phyloP scores from a whole-genome alignment of 1,140 invertebrate species.

The Aphidius gifuensis region DNA sequence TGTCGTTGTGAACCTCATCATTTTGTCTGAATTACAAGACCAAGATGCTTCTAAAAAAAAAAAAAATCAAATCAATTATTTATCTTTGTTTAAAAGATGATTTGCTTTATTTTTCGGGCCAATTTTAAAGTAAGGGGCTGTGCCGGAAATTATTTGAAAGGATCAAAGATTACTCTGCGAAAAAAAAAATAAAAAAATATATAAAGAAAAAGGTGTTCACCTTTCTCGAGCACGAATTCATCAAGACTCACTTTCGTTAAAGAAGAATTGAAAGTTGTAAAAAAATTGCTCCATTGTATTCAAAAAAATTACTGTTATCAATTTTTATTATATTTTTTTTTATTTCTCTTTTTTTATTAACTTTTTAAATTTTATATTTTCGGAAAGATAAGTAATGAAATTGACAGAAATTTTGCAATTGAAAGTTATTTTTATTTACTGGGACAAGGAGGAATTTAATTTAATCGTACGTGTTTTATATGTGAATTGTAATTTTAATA shows the following conservation, averaged over 20 bases:
- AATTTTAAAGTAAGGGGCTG: slow-evolving; percentile 1
- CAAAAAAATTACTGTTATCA: too few relatives aligned
- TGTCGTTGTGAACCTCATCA: slow-evolving; percentile 38
- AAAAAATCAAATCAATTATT: background rate
- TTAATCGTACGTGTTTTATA: background rate
- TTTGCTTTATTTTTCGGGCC: background rate
- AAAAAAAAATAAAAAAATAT: slow-evolving; percentile 3
- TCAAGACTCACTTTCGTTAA: slow-evolving; percentile 22
- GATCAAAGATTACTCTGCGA: slow-evolving; percentile 2
- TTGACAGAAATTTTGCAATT: too few relatives aligned
- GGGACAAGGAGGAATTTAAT: background rate
- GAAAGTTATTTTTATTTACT: background rate
- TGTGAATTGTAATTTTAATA: too few relatives aligned
- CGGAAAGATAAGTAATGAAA: too few relatives aligned
- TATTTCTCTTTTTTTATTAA: too few relatives aligned
- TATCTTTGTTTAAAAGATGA: background rate
- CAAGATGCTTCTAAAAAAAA: slow-evolving; percentile 9
- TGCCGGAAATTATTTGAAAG: slow-evolving; percentile 14
- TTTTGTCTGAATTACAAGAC: slow-evolving; percentile 26
- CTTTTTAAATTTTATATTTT: too few relatives aligned
- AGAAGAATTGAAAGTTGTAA: slow-evolving; percentile 19
- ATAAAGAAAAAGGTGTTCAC: slow-evolving; percentile 19
- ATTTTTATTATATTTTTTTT: too few relatives aligned
- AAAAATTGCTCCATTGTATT: background rate
- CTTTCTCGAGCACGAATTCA: slow-evolving; percentile 20